phyloP scores from a whole-genome alignment of 1,140 invertebrate genomes.

The Atta colombica region DNA sequence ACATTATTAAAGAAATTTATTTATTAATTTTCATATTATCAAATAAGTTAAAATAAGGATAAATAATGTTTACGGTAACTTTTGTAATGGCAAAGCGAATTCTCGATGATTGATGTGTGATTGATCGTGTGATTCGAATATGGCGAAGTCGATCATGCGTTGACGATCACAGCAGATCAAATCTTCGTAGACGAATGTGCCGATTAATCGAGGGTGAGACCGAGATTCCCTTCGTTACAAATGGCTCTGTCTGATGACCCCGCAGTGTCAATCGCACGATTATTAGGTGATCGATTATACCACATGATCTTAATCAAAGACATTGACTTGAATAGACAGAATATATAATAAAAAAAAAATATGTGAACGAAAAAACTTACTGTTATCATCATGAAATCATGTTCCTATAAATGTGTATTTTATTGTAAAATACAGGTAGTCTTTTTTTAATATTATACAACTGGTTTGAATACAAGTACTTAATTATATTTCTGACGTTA shows the following conservation, averaged over 20 bases:
- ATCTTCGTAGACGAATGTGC: conserved; percentile 38
- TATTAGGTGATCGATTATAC: conserved; percentile 43
- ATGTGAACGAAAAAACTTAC: neutral
- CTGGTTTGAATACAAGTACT: neutral
- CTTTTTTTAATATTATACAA: neutral
- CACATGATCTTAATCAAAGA: conserved; percentile 6
- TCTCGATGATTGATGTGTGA: conserved; percentile 42
- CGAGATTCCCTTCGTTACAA: conserved; percentile 37
- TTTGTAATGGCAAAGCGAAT: neutral
- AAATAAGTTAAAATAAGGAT: neutral
- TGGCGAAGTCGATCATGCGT: conserved; percentile 14
- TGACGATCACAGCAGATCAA: conserved; percentile 16
- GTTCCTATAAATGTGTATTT: neutral
- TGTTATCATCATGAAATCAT: neutral
- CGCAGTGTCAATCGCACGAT: conserved; percentile 40
- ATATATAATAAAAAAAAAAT: neutral
- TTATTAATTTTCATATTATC: neutral
- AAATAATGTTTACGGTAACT: neutral
- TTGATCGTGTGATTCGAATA: neutral
- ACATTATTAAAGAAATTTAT: no score
- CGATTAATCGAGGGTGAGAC: conserved; percentile 46
- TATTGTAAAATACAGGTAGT: neutral
- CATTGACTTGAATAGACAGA: neutral
- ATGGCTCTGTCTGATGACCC: conserved; percentile 20
- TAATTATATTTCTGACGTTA: neutral